A percentile compares a stretch with the other conserved stretches of the same genome.
phyloP scores from a whole-genome alignment of 2,888 invertebrate species.

The Aphidoletes aphidimyza region DNA sequence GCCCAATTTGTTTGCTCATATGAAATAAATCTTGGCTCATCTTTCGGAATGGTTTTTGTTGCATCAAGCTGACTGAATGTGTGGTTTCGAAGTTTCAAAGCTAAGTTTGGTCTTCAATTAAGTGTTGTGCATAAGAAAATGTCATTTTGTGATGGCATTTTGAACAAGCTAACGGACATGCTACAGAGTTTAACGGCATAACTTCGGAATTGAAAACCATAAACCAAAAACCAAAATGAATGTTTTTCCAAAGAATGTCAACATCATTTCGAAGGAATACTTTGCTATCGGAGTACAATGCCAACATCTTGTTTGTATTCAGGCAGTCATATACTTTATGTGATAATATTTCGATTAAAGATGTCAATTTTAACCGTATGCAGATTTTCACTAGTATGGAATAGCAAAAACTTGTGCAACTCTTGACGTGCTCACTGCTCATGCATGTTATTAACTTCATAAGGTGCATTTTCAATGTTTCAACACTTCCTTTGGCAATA shows the following conservation, averaged over 20 bases:
- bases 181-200: neutral
- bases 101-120: neutral
- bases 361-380: neutral
- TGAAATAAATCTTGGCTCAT: no score
- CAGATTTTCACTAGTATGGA: neutral
- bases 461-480: neutral
- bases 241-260: neutral
- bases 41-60: no score
- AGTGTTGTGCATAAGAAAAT: neutral
- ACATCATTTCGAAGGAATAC: neutral
- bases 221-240: neutral
- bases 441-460: neutral
- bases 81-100: slow-evolving; percentile 17
- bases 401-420: neutral
- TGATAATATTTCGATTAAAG: neutral
- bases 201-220: neutral
- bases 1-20: no score
- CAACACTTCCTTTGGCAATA: neutral
- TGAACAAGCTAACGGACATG: no score
- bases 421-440: neutral
- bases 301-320: neutral
- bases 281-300: no score
- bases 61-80: no score
- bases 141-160: slow-evolving; percentile 3
- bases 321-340: no score